A percentile compares a stretch with the other conserved stretches of the same genome.
phyloP scores from a whole-genome alignment of 2,797 vertebrate genomes.

The Pteronotus mesoamericanus region DNA sequence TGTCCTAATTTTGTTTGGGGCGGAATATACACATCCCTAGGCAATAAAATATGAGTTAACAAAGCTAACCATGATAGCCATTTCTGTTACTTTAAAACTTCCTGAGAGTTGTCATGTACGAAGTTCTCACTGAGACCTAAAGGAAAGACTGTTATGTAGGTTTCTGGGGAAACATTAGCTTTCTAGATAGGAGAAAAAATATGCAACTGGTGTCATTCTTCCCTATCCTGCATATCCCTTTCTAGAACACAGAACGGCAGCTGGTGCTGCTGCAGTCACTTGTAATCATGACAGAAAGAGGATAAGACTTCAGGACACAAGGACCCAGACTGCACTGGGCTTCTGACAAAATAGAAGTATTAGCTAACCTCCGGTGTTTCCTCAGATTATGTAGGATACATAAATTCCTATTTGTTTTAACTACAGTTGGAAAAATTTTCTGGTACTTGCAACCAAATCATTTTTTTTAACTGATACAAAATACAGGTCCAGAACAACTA shows the following conservation, averaged over 20 bases:
- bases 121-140: background rate
- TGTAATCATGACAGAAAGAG: background rate
- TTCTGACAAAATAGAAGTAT: background rate
- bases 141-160: background rate
- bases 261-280: background rate
- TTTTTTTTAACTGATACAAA: background rate
- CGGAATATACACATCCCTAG: background rate
- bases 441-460: background rate
- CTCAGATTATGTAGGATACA: background rate
- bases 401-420: background rate
- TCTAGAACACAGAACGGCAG: background rate
- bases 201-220: background rate
- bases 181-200: background rate
- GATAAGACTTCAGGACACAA: background rate
- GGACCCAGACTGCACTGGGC: background rate
- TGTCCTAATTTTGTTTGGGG: background rate
- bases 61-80: background rate
- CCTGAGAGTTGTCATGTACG: background rate
- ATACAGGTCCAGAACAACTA: background rate
- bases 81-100: constrained; percentile 9
- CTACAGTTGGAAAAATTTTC: background rate
- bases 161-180: background rate
- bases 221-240: background rate
- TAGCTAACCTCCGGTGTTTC: background rate
- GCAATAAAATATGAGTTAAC: background rate